Evolutionary conservation across 23 tunicate species (phyloP), one percentile per base, ranked within the genome.

Genomic region (Diplosoma virens): DNA sequence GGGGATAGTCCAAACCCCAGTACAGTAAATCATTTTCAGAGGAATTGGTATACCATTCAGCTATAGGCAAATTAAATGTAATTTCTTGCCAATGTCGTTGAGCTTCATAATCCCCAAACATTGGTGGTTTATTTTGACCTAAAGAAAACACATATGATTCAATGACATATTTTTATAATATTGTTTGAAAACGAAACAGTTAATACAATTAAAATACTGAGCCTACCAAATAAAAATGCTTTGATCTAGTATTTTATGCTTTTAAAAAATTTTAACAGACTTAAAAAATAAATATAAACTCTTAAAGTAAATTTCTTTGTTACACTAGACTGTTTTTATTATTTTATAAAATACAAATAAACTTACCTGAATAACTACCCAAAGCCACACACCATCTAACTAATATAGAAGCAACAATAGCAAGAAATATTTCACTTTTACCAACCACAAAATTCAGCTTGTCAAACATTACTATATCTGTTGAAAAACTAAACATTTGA

Each of bases 71-170:
- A 65, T 94, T 83, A 14, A 47, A 59, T 26, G 99, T 94, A 6
- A 94, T 79, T 75, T 94, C 99, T 66, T 87, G 94, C 99, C 99
- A 94, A 60, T 94, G 99, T 45, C 99, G 47, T 59, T 94, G 99
- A 3, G 99, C 99, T 80, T 94, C 99, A 76, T 88, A 94, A 79
- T 94, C 99, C 16, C 99, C 99, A 73, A 30, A 94, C 76, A 87
- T 67, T 61, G 99, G 99, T 0, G 95, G 79, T n/a, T 66, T 84
- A 9, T 66, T 67, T 78, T 76, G 73, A 14, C 99, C 99, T 76
- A 64, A 1, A 37, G 4, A n/a, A 23, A 21, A 26, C n/a, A n/a
- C n/a, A n/a, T n/a, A n/a, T n/a, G n/a, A n/a, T n/a, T n/a, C n/a
- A n/a, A n/a, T n/a, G n/a, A n/a, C n/a, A n/a, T n/a, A n/a, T n/a